Evolutionary conservation across 2,797 vertebrate species (phyloP).

Genomic region (Melanotaenia pygmaea): DNA sequence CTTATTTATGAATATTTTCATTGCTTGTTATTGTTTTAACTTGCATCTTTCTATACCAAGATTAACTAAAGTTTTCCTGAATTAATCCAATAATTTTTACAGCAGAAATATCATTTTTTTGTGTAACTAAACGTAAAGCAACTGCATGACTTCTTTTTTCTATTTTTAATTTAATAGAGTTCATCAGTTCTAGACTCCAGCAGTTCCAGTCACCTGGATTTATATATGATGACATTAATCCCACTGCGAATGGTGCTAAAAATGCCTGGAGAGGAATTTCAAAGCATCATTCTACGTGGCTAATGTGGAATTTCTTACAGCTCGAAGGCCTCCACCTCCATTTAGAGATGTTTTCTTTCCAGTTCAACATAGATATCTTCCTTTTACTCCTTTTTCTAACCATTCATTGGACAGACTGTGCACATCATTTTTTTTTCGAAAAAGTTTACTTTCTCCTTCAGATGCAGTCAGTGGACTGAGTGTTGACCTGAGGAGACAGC

Average conservation of each 20-base stretch:
- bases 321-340: background rate
- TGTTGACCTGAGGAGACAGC: background rate
- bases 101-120: too few relatives aligned
- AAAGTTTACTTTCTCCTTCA: background rate
- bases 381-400: background rate
- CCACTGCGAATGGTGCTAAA: slow-evolving; percentile 14
- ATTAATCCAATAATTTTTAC: too few relatives aligned
- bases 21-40: background rate
- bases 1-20: background rate
- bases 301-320: background rate
- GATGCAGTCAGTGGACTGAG: background rate
- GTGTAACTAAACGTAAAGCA: too few relatives aligned
- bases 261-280: background rate
- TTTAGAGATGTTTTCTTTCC: slow-evolving; percentile 10
- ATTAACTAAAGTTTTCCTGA: too few relatives aligned
- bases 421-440: background rate
- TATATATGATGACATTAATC: slow-evolving; percentile 8
- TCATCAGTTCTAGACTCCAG: background rate
- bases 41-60: background rate
- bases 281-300: background rate
- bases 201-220: slow-evolving; percentile 5
- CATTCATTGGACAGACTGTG: background rate
- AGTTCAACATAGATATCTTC: slow-evolving; percentile 6
- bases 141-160: too few relatives aligned
- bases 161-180: background rate